These are phyloP conservation scores for Miichthys miiuy DNA, from an alignment of 2,797 vertebrate genomes.

Conservation along the genomic window DNA sequence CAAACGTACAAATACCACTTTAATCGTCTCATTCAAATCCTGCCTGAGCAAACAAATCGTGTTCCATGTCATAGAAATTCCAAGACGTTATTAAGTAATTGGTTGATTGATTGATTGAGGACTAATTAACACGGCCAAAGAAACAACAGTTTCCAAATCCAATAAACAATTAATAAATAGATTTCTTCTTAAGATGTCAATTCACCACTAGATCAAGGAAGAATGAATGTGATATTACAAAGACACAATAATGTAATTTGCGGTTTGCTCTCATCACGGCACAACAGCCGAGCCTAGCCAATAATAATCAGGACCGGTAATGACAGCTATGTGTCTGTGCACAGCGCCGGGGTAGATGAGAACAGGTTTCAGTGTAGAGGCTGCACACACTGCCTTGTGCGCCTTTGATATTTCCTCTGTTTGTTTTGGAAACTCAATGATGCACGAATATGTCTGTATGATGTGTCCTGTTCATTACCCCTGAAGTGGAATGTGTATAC, in stretches of 20 bases:
- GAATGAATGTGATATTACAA: slow-evolving; percentile 10
- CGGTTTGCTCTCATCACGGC: slow-evolving; percentile 42
- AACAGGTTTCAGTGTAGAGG: slow-evolving; percentile 77
- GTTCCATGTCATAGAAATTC: slow-evolving; percentile 36
- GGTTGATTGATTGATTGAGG: slow-evolving; percentile 2
- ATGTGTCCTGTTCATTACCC: slow-evolving; percentile 72
- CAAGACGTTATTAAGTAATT: slow-evolving; percentile 43
- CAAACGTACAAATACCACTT: slow-evolving; percentile 34
- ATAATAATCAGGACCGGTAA: slow-evolving; percentile 36
- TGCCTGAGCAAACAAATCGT: slow-evolving; percentile 44
- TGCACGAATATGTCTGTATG: slow-evolving; percentile 40
- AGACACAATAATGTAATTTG: slow-evolving; percentile 38
- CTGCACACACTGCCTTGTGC: slow-evolving; percentile 8
- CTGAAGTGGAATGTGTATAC: slow-evolving; percentile 66
- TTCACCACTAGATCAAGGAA: slow-evolving; percentile 9
- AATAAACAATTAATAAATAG: not conserved
- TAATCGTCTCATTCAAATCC: slow-evolving; percentile 34
- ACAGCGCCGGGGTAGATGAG: slow-evolving; percentile 63
- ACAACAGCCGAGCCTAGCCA: slow-evolving; percentile 12
- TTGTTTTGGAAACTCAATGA: slow-evolving; percentile 73
- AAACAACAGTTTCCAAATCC: not conserved
- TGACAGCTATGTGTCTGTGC: slow-evolving; percentile 68
- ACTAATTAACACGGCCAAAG: not conserved
- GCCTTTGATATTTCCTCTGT: slow-evolving; percentile 77
- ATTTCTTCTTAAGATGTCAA: slow-evolving; percentile 3